phyloP scores from a whole-genome alignment of 2,888 invertebrate genomes.

The Nyleta sp. region DNA sequence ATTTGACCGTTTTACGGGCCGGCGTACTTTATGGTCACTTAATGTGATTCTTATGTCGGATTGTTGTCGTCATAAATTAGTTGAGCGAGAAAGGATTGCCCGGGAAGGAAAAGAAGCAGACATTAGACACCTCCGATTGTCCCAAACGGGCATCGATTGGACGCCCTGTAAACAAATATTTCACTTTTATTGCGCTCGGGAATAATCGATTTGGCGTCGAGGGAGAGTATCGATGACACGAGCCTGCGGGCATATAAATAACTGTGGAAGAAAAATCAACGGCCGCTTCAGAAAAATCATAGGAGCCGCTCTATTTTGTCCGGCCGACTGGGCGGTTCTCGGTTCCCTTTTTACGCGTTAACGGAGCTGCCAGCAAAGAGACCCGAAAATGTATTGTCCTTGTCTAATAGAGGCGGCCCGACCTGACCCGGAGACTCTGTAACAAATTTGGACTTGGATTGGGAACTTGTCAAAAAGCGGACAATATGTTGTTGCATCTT shows the following conservation, averaged over 20 bases:
- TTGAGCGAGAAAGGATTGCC: background rate
- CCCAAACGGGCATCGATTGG: conserved; percentile 18
- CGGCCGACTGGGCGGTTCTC: conserved; percentile 37
- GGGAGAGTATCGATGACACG: conserved; percentile 25
- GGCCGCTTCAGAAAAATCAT: conserved; percentile 35
- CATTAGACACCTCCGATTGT: conserved; percentile 15
- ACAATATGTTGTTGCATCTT: too few species aligned
- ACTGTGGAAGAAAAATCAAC: conserved; percentile 41
- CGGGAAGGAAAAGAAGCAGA: conserved; percentile 2
- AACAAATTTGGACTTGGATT: too few species aligned
- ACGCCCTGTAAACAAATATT: conserved; percentile 48
- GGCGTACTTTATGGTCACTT: conserved; percentile 64
- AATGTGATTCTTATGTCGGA: conserved; percentile 22
- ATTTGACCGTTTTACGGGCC: conserved; percentile 75
- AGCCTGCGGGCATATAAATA: conserved; percentile 36
- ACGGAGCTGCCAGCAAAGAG: conserved; percentile 63
- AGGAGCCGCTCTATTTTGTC: conserved; percentile 57
- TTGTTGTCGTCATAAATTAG: conserved; percentile 19
- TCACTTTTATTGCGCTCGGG: conserved; percentile 44
- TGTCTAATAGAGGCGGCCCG: conserved; percentile 75
- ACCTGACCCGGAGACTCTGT: too few species aligned
- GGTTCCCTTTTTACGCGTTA: conserved; percentile 65
- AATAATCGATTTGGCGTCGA: conserved; percentile 32
- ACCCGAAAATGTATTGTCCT: conserved; percentile 76
- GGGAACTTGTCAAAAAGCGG: too few species aligned